A percentile compares a stretch with the other conserved stretches of the same genome.
Conservation (phyloP, 2,113 vertebrate genomes). For the Rhadina sibilatrix region DNA sequence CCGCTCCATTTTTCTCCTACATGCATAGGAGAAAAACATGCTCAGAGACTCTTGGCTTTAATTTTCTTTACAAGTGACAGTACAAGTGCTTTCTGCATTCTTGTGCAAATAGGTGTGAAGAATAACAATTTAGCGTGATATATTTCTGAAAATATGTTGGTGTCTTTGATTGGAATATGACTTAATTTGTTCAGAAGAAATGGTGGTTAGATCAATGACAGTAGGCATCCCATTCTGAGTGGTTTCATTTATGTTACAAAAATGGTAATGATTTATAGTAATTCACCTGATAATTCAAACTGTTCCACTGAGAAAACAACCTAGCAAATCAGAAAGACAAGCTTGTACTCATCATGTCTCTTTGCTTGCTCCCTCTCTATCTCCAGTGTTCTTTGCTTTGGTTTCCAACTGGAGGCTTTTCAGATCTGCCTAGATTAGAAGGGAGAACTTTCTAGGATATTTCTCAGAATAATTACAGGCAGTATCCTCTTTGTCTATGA, state of each 20-base stretch:
- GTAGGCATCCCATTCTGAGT: background rate
- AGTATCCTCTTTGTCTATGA: background rate
- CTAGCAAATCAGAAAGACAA: background rate
- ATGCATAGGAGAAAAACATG: background rate
- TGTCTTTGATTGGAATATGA: background rate
- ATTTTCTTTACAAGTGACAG: background rate
- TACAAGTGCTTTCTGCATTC: conserved; percentile 11
- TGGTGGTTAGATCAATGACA: background rate
- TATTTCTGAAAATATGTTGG: background rate
- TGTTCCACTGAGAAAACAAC: conserved; percentile 20
- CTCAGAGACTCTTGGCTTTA: background rate
- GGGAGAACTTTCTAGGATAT: background rate
- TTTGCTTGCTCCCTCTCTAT: background rate
- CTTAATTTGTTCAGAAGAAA: background rate
- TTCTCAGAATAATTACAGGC: background rate
- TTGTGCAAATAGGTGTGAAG: background rate
- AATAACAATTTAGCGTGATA: background rate
- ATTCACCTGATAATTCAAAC: conserved; percentile 42
- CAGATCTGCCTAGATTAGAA: background rate
- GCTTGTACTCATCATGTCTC: background rate
- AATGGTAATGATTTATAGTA: conserved; percentile 1
- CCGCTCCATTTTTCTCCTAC: background rate
- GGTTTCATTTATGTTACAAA: conserved; percentile 50
- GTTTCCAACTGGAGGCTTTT: background rate
- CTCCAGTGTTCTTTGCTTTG: background rate